Evolutionary conservation across 2,888 invertebrate species (phyloP).

Genomic region (Brachyopa scutellaris): DNA sequence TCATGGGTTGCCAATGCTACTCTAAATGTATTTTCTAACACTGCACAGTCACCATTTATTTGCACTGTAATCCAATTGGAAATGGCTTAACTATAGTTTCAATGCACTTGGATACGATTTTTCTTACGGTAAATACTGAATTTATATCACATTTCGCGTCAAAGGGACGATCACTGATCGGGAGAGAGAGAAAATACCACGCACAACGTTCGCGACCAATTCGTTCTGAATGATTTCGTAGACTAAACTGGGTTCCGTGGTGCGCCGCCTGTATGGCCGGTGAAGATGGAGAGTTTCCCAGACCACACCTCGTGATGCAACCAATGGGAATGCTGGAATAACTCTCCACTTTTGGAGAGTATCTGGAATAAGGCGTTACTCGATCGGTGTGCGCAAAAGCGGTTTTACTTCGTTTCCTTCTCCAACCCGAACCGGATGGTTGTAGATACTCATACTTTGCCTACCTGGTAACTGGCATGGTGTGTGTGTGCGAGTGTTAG

Average conservation of each 20-base stretch:
- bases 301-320: constrained; percentile 47
- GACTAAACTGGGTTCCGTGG: constrained; percentile 59
- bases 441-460: background rate
- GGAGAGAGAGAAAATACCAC: constrained; percentile 6
- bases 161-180: constrained; percentile 53
- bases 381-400: constrained; percentile 51
- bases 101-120: constrained; percentile 33
- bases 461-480: constrained; percentile 5
- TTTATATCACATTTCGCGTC: constrained; percentile 63
- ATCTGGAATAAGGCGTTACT: constrained; percentile 36
- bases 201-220: constrained; percentile 69
- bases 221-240: constrained; percentile 68
- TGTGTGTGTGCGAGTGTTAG: constrained; percentile 10
- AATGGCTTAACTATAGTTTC: constrained; percentile 10
- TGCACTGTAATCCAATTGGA: constrained; percentile 54
- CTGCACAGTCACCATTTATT: constrained; percentile 55
- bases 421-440: constrained; percentile 10
- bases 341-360: constrained; percentile 52
- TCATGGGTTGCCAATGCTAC: constrained; percentile 26
- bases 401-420: constrained; percentile 23
- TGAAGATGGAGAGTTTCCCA: constrained; percentile 48
- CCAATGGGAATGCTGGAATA: constrained; percentile 44
- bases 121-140: constrained; percentile 2
- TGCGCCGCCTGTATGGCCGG: constrained; percentile 34
- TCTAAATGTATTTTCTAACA: constrained; percentile 21